phyloP scores from a whole-genome alignment of 2,888 invertebrate genomes.

The Hoplodrina blanda region DNA sequence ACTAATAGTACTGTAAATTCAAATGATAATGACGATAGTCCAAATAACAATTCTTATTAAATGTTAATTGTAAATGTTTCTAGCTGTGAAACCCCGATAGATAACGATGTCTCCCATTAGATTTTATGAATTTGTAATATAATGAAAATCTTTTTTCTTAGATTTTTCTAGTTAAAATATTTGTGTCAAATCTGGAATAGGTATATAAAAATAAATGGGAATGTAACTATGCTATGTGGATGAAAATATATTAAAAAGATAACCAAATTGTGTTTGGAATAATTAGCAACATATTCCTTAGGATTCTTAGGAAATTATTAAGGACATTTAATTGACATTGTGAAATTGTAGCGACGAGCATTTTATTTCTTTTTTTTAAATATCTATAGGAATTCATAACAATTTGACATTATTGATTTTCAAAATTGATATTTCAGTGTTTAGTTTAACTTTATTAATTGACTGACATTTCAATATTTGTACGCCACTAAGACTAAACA shows the following conservation, averaged over 20 bases:
- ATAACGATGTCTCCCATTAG: constrained; percentile 74
- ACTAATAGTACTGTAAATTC: constrained; percentile 71
- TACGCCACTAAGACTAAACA: no score
- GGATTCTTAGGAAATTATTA: no score
- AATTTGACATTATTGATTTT: no score
- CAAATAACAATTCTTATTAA: constrained; percentile 87
- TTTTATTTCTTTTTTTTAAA: no score
- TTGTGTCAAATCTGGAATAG: constrained; percentile 57
- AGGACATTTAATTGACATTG: no score
- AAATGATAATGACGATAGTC: constrained; percentile 83
- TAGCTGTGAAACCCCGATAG: constrained; percentile 77
- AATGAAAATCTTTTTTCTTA: constrained; percentile 59
- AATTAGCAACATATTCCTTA: no score
- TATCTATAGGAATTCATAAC: no score
- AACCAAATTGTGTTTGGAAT: neutral
- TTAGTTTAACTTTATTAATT: no score
- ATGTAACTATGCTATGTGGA: constrained; percentile 59
- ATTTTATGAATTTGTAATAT: constrained; percentile 60
- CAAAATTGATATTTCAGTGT: no score
- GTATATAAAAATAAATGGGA: constrained; percentile 6
- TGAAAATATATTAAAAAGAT: constrained; percentile 30
- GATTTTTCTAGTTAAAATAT: constrained; percentile 60
- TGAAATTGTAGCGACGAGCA: no score
- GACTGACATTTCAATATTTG: no score
- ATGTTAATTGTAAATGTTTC: constrained; percentile 65